phyloP scores from a whole-genome alignment of 1,140 invertebrate species.

The Ditylenchus dipsaci region DNA sequence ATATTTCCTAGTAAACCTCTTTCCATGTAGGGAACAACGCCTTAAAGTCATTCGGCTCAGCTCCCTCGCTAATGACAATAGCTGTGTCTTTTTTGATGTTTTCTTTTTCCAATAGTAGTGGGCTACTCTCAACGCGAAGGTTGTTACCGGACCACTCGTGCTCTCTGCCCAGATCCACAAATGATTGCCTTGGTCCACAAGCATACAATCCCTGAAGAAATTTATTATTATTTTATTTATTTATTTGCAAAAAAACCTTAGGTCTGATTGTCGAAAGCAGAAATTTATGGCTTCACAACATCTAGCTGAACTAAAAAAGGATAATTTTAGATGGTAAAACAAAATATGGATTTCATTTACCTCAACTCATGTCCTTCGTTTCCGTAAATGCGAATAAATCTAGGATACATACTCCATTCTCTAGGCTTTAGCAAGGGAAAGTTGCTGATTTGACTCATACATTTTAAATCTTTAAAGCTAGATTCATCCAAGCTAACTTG shows the following conservation, averaged over 20 bases:
- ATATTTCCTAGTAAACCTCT: neutral
- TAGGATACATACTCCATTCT: slow-evolving; percentile 19
- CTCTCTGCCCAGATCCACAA: slow-evolving; percentile 33
- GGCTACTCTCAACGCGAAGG: slow-evolving; percentile 35
- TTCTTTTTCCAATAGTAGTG: neutral
- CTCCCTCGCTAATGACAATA: slow-evolving; percentile 17
- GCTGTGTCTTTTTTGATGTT: slow-evolving; percentile 12
- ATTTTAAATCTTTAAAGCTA: neutral
- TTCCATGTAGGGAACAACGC: slow-evolving; percentile 36
- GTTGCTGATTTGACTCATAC: neutral
- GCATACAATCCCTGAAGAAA: slow-evolving; percentile 21
- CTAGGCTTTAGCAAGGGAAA: neutral
- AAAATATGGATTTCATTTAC: neutral
- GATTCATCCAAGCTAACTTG: neutral
- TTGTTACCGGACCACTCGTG: slow-evolving; percentile 2
- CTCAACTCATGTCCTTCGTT: slow-evolving; percentile 26
- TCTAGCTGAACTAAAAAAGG: neutral
- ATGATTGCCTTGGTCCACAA: slow-evolving; percentile 31
- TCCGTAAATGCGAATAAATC: slow-evolving; percentile 24
- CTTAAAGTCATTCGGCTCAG: slow-evolving; percentile 40
- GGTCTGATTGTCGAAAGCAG: slow-evolving; percentile 25
- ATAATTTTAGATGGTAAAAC: no score
- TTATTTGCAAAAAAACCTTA: neutral
- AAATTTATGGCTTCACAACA: slow-evolving; percentile 13
- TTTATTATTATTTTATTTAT: neutral